Base-by-base conservation (phyloP, 2,113 vertebrate genomes). In the Rattus rattus region DNA sequence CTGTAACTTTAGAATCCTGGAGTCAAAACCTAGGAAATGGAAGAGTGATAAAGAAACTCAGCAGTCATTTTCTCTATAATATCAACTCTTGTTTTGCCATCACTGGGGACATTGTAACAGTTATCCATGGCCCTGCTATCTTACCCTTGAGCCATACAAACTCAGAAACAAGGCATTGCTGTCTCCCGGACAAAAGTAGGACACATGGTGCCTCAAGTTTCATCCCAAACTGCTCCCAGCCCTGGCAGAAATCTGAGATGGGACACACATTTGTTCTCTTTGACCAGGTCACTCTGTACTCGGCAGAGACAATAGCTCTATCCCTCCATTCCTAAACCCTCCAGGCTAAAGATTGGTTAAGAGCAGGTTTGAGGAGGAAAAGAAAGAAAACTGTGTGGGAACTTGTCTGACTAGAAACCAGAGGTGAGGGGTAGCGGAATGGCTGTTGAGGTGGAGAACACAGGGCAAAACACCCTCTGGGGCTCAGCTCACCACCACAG, bases 131-230 rank as follows among this genome's bases (percentile, higher is more conserved):
- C 54, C 59, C 76, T 94, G 91, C 76, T 52, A 96, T 73, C 90
- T 94, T 94, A 93, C 65, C 77, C 69, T 39, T 5, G 39, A 67
- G 19, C 39, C 90, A 90, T 52, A 87, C 30, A 91, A 85, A 87
- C 80, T 79, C 1, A 0, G 84, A 90, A 92, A 97, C 79, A 98
- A 96, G 84, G 92, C 33, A 5, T 72, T 72, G 61, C 92, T 97
- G 80, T 97, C 75, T 80, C 39, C 33, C 75, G 10, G 52, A 30
- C 73, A 77, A 73, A 96, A 95, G 59, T 69, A 90, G 90, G 94
- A 30, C 90, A 88, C 49, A 13, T 5, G 14, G 69, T 65, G 75
- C 69, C 49, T 96, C 73, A 0, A 19, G 39, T 96, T 94, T 96
- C 97, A 63, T 52, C 63, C 52, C 33, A 65, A 63, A 79, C 9